A percentile compares a stretch with the other conserved stretches of the same genome.
phyloP scores from a whole-genome alignment of 2,113 vertebrate genomes.

The Pithys albifrons region DNA sequence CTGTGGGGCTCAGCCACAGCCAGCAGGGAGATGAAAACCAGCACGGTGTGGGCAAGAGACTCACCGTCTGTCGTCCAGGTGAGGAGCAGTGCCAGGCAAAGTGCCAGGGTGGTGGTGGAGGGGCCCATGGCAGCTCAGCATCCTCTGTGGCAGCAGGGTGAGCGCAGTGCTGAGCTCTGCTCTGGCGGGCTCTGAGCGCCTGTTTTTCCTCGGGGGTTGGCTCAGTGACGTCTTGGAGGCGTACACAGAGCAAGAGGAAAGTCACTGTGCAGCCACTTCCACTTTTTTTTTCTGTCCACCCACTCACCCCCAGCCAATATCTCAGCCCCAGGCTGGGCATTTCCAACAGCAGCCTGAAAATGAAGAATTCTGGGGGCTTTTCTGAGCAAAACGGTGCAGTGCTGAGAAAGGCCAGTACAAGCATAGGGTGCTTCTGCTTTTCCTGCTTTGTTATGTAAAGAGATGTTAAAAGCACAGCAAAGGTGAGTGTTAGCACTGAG shows the following conservation, averaged over 20 bases:
- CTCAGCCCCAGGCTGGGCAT: not conserved
- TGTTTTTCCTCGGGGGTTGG: slow-evolving; percentile 54
- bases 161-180: not conserved
- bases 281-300: slow-evolving; percentile 37
- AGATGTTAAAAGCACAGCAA: fast-evolving
- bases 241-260: not conserved
- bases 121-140: slow-evolving; percentile 15
- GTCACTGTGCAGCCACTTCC: not conserved
- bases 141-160: not conserved
- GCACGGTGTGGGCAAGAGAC: not conserved
- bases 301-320: not conserved
- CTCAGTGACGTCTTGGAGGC: slow-evolving; percentile 54
- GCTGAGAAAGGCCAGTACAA: not conserved
- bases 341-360: not conserved
- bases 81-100: not conserved
- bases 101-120: not conserved
- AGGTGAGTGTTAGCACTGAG: fast-evolving
- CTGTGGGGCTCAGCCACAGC: fast-evolving
- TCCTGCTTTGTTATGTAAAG: fast-evolving
- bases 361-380: not conserved
- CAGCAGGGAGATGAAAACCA: fast-evolving
- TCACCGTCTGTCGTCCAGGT: not conserved
- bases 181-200: fast-evolving
- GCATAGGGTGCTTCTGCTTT: fast-evolving
- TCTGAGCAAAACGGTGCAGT: fast-evolving